phyloP scores from a whole-genome alignment of 2,113 vertebrate genomes.

The Campylomormyrus tamandua region DNA sequence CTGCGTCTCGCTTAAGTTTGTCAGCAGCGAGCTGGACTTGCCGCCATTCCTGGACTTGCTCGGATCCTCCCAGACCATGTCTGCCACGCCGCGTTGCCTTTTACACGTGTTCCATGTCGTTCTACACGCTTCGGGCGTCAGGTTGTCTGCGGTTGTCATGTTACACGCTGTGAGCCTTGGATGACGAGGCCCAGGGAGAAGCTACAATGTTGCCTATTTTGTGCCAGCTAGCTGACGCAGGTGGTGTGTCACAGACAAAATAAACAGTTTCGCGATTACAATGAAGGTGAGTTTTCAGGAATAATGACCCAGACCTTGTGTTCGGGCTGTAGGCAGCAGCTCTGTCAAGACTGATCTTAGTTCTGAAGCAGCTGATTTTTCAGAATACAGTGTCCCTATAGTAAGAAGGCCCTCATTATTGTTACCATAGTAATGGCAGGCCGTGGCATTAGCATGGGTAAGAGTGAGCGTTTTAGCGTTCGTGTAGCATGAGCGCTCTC shows the following conservation, averaged over 20 bases:
- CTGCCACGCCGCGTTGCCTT: not conserved
- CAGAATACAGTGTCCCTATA: not conserved
- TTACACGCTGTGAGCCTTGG: not conserved
- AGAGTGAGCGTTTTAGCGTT: not conserved
- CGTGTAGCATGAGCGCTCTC: not conserved
- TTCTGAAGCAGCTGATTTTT: not conserved
- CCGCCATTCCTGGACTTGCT: not conserved
- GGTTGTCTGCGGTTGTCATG: not conserved
- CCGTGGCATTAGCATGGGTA: not conserved
- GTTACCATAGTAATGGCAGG: constrained; percentile 1
- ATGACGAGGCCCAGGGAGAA: not conserved
- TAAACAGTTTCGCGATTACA: not conserved
- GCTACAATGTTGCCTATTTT: not conserved
- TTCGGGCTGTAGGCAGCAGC: not conserved
- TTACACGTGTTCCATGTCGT: not conserved
- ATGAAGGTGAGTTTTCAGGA: not conserved
- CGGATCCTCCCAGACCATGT: not conserved
- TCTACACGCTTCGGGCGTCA: not conserved
- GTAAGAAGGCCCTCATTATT: not conserved
- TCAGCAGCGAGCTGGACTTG: not conserved
- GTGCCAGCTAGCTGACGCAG: not conserved
- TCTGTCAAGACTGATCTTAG: not conserved
- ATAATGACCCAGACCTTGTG: not conserved
- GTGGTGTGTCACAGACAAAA: not conserved
- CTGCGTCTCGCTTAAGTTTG: not conserved